phyloP scores from a whole-genome alignment of 2,113 vertebrate genomes.

The Phoxinus phoxinus region DNA sequence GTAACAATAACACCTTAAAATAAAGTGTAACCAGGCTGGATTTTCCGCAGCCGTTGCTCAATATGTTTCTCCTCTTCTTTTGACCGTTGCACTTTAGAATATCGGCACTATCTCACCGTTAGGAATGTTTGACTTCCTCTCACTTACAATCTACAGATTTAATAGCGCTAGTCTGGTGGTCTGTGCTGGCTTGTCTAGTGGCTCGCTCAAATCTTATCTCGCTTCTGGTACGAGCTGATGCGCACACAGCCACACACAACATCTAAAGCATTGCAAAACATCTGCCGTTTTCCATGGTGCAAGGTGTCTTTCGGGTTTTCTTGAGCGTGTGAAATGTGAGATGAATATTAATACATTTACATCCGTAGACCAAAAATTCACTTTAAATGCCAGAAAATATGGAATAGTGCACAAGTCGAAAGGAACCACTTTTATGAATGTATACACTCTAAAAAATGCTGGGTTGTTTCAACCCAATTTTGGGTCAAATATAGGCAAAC shows the following conservation, averaged over 20 bases:
- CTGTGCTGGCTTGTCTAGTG: background rate
- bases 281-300: background rate
- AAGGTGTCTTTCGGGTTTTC: background rate
- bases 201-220: background rate
- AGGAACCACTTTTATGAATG: background rate
- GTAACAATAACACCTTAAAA: no score
- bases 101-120: background rate
- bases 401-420: background rate
- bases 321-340: background rate
- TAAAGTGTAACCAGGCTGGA: no score
- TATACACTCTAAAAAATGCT: no score
- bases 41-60: no score
- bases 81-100: background rate
- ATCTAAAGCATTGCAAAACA: background rate
- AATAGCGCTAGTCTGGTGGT: background rate
- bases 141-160: background rate
- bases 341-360: background rate
- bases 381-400: background rate
- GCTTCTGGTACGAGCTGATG: background rate
- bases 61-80: background rate
- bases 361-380: background rate
- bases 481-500: no score
- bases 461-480: no score
- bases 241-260: background rate
- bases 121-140: background rate